Evolutionary conservation across 2,113 vertebrate species (phyloP).

Genomic region (Grammomys dolichurus): DNA sequence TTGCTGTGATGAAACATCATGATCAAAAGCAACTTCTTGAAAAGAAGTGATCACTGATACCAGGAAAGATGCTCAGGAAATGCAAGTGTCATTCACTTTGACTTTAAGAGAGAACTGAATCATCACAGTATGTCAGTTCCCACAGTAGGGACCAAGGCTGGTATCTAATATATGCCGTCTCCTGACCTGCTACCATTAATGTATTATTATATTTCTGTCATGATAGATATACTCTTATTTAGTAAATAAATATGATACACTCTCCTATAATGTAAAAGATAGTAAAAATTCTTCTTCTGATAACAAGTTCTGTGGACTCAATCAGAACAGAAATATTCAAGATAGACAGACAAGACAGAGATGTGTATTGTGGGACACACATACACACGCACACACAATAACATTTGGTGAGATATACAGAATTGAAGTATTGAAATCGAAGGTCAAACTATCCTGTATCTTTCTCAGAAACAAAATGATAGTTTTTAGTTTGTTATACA

Average conservation of each 20-base stretch:
- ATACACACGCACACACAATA: not conserved
- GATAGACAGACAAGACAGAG: not conserved
- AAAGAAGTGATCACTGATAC: not conserved
- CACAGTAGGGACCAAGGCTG: constrained; percentile 66
- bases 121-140: constrained; percentile 53
- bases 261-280: constrained; percentile 64
- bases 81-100: constrained; percentile 62
- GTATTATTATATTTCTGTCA: constrained; percentile 77
- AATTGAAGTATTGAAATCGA: constrained; percentile 29
- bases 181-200: constrained; percentile 58
- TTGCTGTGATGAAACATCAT: not conserved
- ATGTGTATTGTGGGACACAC: not conserved
- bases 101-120: constrained; percentile 57
- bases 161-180: constrained; percentile 68
- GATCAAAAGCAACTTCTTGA: not conserved
- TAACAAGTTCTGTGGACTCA: constrained; percentile 76
- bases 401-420: constrained; percentile 43
- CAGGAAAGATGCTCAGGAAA: constrained; percentile 58
- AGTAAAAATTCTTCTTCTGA: constrained; percentile 5
- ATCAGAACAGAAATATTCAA: constrained; percentile 67
- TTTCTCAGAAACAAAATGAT: not conserved
- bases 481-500: constrained; percentile 18
- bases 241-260: constrained; percentile 69
- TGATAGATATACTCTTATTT: constrained; percentile 77
- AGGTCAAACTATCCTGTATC: not conserved